Evolutionary conservation across 2,113 vertebrate genomes (phyloP).

Genomic region (Poeciliopsis occidentalis): DNA sequence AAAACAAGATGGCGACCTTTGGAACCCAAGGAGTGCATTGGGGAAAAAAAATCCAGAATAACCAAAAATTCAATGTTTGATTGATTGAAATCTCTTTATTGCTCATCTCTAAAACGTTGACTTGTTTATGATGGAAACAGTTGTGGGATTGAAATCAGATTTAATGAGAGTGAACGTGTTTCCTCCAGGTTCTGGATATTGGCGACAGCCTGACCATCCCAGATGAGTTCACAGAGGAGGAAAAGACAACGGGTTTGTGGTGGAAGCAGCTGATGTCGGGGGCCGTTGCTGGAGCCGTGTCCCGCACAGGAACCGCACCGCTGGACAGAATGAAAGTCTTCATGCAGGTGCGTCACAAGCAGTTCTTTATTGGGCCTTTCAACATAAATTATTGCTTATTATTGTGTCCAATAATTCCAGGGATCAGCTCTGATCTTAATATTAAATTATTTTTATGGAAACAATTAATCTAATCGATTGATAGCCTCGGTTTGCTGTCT

Average conservation of each 20-base stretch:
- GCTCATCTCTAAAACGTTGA: neutral
- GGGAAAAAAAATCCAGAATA: too few species aligned
- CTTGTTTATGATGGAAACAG: neutral
- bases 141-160: too few species aligned
- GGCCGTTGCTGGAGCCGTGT: conserved; percentile 90
- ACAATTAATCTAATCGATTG: too few species aligned
- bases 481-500: too few species aligned
- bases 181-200: conserved; percentile 91
- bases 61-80: too few species aligned
- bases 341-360: conserved; percentile 88
- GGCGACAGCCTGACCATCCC: conserved; percentile 95
- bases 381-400: too few species aligned
- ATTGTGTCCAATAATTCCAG: too few species aligned
- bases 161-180: neutral
- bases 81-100: too few species aligned
- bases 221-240: conserved; percentile 97
- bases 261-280: conserved; percentile 93
- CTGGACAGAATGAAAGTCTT: conserved; percentile 97
- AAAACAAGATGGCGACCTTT: too few species aligned
- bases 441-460: fast-evolving
- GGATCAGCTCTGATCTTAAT: neutral
- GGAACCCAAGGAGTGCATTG: too few species aligned
- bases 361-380: neutral
- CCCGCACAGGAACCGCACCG: conserved; percentile 94
- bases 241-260: conserved; percentile 92